These are phyloP conservation scores for Polypedilum pembai DNA, from an alignment of 1,140 invertebrate species.

Conservation along the genomic window DNA sequence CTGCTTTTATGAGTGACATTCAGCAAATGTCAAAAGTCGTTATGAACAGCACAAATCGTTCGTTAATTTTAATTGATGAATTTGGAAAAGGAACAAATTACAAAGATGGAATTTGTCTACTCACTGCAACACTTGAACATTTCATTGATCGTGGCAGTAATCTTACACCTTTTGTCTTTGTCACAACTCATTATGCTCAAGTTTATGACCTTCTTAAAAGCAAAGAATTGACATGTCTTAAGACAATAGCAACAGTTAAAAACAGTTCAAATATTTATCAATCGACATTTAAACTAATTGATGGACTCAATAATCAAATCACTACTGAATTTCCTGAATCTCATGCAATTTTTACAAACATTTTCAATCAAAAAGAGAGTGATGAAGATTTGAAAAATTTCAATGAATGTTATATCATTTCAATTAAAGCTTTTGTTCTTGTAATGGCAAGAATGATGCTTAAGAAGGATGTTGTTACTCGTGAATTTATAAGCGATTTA, in stretches of 20 bases:
- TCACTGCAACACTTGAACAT: conserved; percentile 39
- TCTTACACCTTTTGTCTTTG: neutral
- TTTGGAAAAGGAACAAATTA: conserved; percentile 74
- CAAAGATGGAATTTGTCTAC: conserved; percentile 56
- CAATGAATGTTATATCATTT: neutral
- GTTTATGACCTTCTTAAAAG: neutral
- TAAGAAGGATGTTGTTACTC: neutral
- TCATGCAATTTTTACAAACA: neutral
- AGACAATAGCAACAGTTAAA: conserved; percentile 16
- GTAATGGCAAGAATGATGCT: neutral
- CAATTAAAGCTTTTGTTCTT: neutral
- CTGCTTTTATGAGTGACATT: conserved; percentile 70
- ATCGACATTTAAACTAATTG: neutral
- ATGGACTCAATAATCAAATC: neutral
- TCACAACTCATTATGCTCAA: conserved; percentile 29
- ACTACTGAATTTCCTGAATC: neutral
- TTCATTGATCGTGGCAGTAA: neutral
- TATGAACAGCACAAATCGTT: conserved; percentile 49
- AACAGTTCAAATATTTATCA: neutral
- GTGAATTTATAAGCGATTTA: neutral
- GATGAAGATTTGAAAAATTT: neutral
- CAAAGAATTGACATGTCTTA: neutral
- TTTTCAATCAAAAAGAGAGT: conserved; percentile 23
- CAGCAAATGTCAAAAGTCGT: conserved; percentile 60
- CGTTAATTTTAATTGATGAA: conserved; percentile 73